Base-by-base conservation (phyloP, 2,113 vertebrate genomes). In the Sciurus niger region DNA sequence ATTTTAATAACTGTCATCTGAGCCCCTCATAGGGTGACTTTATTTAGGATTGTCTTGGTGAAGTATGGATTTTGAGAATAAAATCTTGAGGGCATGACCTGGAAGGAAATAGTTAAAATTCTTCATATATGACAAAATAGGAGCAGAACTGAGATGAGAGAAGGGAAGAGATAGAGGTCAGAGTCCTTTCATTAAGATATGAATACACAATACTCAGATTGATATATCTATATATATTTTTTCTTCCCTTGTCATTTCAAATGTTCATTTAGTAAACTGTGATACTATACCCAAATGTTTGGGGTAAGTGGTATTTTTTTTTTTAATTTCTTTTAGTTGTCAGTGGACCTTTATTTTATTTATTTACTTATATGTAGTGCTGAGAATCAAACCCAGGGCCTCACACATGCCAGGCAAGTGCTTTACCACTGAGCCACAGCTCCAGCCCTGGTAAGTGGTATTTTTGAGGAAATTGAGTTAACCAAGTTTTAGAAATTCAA, bases 391-490 rank as follows among this genome's bases (percentile, higher is more conserved):
- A 37, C 37, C 37, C 37, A 37, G 37, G 37, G 37, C 37, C 37
- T 37, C 37, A 37, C 37, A 37, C 37, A 37, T 37, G 37, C 37
- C 37, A 37, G 37, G 37, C 37, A 37, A 37, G 37, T 37, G 37
- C 37, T 37, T 37, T 37, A 37, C 37, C 37, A 37, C 37, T 37
- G 37, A 37, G 37, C 37, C 37, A 37, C 37, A 37, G 37, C 37
- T 37, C 37, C 37, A 37, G 37, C 37, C 37, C 37, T 37, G 18
- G 40, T 67, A 53, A 83, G 5, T 68, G 48, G 40, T 60, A 48
- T n/a, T 83, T 85, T 68, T 67, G 22, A 55, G 37, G n/a, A 92
- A 93, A 65, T 43, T 85, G 46, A 93, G n/a, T 85, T 30, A 55
- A n/a, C 77, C 48, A 68, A 53, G 20, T 78, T 85, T 86, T 68